Percentiles rank a stretch among this genome's conserved stretches.
phyloP scores from a whole-genome alignment of 2,797 vertebrate species.

The Diceros bicornis region DNA sequence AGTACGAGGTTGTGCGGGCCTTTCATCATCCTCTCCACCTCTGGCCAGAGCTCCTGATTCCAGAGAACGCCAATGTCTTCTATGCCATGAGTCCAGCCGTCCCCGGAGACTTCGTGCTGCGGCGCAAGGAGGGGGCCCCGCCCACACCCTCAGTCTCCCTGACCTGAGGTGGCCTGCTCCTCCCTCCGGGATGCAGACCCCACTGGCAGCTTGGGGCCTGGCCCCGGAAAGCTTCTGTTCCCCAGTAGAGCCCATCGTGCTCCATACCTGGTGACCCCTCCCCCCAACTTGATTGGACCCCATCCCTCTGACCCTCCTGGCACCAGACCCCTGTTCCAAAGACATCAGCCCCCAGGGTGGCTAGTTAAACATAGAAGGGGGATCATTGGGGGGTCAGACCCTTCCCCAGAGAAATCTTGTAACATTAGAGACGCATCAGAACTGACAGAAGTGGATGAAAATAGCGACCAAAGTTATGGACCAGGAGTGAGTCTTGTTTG shows the following conservation, averaged over 20 bases:
- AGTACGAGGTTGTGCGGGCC: not conserved
- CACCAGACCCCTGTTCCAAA: not conserved
- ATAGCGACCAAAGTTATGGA: not conserved
- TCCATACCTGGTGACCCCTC: not conserved
- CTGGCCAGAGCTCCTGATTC: conserved; percentile 92
- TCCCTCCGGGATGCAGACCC: not conserved
- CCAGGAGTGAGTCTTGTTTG: not conserved
- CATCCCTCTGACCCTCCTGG: not conserved
- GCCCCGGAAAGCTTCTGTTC: not conserved
- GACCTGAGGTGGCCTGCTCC: not conserved
- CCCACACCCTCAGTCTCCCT: not conserved
- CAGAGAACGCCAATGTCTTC: conserved; percentile 94
- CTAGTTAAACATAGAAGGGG: not conserved
- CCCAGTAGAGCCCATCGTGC: not conserved
- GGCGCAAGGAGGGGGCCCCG: conserved; percentile 84
- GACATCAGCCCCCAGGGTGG: not conserved
- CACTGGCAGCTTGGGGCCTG: not conserved
- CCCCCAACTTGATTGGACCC: too few species aligned
- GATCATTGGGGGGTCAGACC: not conserved
- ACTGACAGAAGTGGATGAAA: not conserved
- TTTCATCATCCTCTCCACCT: conserved; percentile 38
- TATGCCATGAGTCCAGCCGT: conserved; percentile 93
- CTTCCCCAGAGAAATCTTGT: not conserved
- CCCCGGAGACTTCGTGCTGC: conserved; percentile 92
- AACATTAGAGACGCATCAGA: not conserved